Conservation (phyloP, 2,113 vertebrate species). For the Tichodroma muraria region DNA sequence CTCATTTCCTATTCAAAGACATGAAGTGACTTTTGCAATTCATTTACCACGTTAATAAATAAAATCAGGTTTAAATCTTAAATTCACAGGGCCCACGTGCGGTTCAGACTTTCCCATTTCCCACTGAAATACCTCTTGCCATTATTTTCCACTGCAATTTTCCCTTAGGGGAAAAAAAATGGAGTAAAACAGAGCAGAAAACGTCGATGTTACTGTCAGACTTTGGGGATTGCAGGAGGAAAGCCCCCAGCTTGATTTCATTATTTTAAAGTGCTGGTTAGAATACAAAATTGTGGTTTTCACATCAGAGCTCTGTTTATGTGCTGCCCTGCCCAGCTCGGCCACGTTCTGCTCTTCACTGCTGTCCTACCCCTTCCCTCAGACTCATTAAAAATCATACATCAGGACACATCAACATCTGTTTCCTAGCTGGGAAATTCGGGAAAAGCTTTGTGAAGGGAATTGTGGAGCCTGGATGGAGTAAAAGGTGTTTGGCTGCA, state of each 20-base stretch:
- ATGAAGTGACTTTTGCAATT: neutral
- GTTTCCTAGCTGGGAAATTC: neutral
- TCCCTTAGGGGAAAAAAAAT: neutral
- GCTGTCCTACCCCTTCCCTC: neutral
- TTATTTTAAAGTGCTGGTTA: neutral
- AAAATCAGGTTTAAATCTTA: neutral
- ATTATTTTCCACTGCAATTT: neutral
- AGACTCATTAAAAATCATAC: neutral
- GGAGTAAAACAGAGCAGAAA: neutral
- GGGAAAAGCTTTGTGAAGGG: neutral
- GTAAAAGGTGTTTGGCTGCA: neutral
- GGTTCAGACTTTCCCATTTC: neutral
- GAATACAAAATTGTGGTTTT: neutral
- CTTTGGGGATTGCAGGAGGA: neutral
- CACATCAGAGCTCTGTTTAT: neutral
- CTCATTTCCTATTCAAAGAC: neutral
- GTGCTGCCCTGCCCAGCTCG: neutral
- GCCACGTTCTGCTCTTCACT: neutral
- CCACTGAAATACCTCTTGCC: neutral
- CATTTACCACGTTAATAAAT: neutral
- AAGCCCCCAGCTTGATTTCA: neutral
- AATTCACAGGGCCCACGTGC: rapidly evolving
- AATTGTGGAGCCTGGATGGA: neutral
- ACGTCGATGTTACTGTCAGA: neutral
- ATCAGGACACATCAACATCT: neutral